Evolutionary conservation across 2,888 invertebrate species (phyloP).

Genomic region (Aspidapion aeneum): DNA sequence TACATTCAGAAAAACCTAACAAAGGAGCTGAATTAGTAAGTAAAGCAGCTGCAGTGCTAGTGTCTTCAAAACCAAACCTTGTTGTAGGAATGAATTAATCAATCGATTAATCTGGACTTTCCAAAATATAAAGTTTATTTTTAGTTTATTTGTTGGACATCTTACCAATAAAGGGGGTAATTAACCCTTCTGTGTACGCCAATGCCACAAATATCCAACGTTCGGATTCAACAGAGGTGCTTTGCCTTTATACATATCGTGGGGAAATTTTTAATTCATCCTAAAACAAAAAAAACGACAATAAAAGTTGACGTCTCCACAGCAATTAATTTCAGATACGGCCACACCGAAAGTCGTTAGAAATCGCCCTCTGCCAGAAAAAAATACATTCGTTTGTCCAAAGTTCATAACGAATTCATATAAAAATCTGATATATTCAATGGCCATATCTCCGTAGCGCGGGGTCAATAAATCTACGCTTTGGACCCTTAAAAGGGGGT

Average conservation of each 20-base stretch:
- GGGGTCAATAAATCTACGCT: constrained; percentile 26
- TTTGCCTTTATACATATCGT: neutral
- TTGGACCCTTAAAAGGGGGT: constrained; percentile 2
- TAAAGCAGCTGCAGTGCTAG: too few species aligned
- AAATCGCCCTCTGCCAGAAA: constrained; percentile 19
- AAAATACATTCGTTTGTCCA: constrained; percentile 27
- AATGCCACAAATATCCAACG: too few species aligned
- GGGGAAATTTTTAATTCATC: constrained; percentile 2
- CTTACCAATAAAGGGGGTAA: too few species aligned
- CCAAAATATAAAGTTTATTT: too few species aligned
- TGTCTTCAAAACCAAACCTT: too few species aligned
- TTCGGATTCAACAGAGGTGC: neutral
- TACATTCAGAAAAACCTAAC: too few species aligned
- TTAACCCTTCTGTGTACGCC: too few species aligned
- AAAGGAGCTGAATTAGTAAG: too few species aligned
- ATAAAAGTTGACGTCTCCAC: constrained; percentile 21
- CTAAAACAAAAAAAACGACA: constrained; percentile 15
- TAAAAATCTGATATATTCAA: constrained; percentile 30
- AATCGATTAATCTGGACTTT: too few species aligned
- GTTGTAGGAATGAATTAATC: too few species aligned
- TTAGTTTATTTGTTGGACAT: too few species aligned
- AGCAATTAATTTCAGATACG: constrained; percentile 23
- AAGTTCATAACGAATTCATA: constrained; percentile 26
- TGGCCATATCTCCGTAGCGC: constrained; percentile 26
- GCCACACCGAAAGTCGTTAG: constrained; percentile 25